Conservation (phyloP, 2,888 invertebrate genomes). For the Podotricha telesiphe region DNA sequence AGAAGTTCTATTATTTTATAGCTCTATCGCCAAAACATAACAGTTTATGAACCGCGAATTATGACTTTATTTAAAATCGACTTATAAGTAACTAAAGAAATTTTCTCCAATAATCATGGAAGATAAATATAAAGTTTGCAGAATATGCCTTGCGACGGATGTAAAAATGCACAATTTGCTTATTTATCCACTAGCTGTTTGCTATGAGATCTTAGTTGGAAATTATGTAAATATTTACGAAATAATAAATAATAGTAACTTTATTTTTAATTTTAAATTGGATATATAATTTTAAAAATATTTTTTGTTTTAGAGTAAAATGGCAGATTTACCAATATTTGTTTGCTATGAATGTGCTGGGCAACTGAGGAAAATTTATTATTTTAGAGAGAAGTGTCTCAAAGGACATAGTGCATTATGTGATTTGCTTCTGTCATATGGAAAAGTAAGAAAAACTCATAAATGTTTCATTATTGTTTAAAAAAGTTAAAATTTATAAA, state of each 20-base stretch:
- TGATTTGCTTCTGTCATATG: slow-evolving; percentile 55
- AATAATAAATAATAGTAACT: background rate
- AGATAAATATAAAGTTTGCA: slow-evolving; percentile 61
- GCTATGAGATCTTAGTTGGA: slow-evolving; percentile 63
- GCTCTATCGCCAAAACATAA: slow-evolving; percentile 54
- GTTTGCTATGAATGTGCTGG: slow-evolving; percentile 68
- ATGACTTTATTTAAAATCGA: slow-evolving; percentile 53
- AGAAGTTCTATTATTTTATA: slow-evolving; percentile 76
- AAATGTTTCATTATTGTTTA: background rate
- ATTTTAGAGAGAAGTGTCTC: slow-evolving; percentile 64
- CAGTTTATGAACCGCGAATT: slow-evolving; percentile 56
- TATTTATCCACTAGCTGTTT: slow-evolving; percentile 58
- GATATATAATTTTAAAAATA: slow-evolving; percentile 10
- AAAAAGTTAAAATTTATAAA: no score
- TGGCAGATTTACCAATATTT: slow-evolving; percentile 56
- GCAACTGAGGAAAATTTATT: slow-evolving; percentile 61
- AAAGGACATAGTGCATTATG: slow-evolving; percentile 60
- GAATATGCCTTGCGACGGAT: slow-evolving; percentile 66
- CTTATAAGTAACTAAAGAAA: slow-evolving; percentile 37
- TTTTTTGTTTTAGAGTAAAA: slow-evolving; percentile 21
- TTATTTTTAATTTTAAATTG: background rate
- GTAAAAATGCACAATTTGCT: slow-evolving; percentile 64
- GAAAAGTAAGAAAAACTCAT: slow-evolving; percentile 55
- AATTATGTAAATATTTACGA: slow-evolving; percentile 59
- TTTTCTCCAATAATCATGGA: slow-evolving; percentile 55